Conservation (phyloP, 2,888 invertebrate genomes). For the Caenorhabditis japonica region DNA sequence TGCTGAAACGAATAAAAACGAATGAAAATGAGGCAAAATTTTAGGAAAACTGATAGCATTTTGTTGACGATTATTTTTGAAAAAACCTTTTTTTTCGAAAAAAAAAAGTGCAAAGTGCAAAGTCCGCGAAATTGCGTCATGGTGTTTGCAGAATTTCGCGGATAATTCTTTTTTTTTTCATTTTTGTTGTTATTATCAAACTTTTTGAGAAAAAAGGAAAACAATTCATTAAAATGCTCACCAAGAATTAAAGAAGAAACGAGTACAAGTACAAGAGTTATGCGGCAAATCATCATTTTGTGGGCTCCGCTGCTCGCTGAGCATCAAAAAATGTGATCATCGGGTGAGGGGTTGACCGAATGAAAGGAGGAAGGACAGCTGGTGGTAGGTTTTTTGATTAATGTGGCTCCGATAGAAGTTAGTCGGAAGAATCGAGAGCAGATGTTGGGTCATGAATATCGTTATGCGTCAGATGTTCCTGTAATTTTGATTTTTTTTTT, state of each 20-base stretch:
- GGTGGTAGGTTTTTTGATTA: constrained; percentile 35
- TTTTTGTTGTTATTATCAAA: not conserved
- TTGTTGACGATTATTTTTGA: too few relatives aligned
- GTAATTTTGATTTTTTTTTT: too few relatives aligned
- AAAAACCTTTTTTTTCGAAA: not conserved
- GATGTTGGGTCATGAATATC: constrained; percentile 14
- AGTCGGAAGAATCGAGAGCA: constrained; percentile 1
- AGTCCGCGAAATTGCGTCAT: constrained; percentile 26
- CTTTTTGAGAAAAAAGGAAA: not conserved
- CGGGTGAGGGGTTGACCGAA: constrained; percentile 21
- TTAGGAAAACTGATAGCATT: not conserved
- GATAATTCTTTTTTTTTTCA: not conserved
- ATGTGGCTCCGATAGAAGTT: constrained; percentile 15
- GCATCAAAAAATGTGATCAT: constrained; percentile 28
- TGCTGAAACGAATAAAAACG: constrained; percentile 4
- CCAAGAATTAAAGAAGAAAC: not conserved
- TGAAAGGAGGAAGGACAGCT: constrained; percentile 10
- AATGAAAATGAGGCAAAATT: not conserved
- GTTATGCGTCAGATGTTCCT: constrained; percentile 19
- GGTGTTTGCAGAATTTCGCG: constrained; percentile 23
- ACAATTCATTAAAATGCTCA: constrained; percentile 14
- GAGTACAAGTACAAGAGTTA: too few relatives aligned
- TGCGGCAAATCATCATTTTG: constrained; percentile 14
- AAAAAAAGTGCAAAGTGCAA: constrained; percentile 4
- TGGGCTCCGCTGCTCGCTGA: constrained; percentile 2